Percentiles rank a stretch among this genome's conserved stretches.
Evolutionary conservation across 2,113 vertebrate species (phyloP).

Genomic region (Dendropsophus ebraccatus): DNA sequence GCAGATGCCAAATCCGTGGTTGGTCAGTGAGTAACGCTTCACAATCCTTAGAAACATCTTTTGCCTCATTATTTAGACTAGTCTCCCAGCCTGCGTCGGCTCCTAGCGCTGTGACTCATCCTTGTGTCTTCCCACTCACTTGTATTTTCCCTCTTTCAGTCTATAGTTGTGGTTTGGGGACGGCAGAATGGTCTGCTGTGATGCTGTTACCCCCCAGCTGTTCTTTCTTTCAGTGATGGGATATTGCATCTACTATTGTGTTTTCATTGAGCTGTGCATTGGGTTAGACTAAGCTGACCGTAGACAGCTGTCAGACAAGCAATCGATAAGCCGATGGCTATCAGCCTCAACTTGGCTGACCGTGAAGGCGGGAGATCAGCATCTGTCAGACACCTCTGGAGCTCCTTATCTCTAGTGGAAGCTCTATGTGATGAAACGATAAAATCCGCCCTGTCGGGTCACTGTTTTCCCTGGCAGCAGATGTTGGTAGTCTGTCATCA

Average conservation of each 20-base stretch:
- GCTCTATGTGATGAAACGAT: too few species aligned
- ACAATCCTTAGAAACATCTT: neutral
- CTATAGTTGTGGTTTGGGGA: neutral
- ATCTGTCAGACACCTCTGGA: neutral
- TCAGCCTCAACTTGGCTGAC: too few species aligned
- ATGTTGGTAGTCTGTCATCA: neutral
- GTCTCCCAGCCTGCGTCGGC: neutral
- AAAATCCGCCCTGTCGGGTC: neutral
- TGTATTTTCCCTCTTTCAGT: neutral
- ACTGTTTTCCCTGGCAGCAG: neutral
- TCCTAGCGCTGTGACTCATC: constrained; percentile 12
- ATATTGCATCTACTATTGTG: neutral
- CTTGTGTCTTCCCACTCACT: neutral
- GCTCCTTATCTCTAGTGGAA: neutral
- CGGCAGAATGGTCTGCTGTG: neutral
- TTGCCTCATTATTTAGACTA: constrained; percentile 32
- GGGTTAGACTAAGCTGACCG: neutral
- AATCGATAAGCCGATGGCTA: neutral
- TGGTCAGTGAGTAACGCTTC: constrained; percentile 3
- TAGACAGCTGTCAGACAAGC: neutral
- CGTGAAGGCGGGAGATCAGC: neutral
- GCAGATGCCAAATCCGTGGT: constrained; percentile 8
- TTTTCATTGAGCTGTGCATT: neutral
- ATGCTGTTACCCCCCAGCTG: neutral
- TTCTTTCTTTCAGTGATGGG: neutral